These are phyloP conservation scores for Dendropsophus ebraccatus DNA, from an alignment of 2,113 vertebrate species.

Conservation along the genomic window DNA sequence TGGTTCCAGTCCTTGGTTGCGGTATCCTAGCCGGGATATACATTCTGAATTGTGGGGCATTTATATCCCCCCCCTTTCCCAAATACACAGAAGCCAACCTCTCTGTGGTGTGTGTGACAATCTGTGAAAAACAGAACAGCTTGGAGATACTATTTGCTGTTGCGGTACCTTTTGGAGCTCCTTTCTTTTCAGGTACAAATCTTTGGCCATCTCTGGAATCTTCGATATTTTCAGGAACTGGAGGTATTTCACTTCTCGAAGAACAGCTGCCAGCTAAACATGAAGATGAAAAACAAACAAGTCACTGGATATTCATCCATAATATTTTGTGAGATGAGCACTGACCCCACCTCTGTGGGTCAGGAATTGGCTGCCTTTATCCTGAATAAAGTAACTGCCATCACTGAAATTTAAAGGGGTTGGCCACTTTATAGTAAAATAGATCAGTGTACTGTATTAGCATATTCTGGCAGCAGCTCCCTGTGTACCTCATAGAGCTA, in stretches of 20 bases:
- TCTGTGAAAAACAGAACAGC: background rate
- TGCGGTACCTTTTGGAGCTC: conserved; percentile 71
- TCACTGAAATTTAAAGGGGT: no score
- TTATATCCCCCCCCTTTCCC: background rate
- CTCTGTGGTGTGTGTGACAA: background rate
- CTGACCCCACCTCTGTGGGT: no score
- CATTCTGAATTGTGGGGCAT: background rate
- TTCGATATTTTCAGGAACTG: conserved; percentile 72
- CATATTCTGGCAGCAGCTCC: no score
- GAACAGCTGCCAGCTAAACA: conserved; percentile 72
- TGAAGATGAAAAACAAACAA: background rate
- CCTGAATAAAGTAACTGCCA: no score
- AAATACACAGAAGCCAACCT: background rate
- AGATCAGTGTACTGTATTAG: no score
- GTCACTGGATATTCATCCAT: no score
- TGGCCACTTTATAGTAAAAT: no score
- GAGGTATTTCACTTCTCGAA: conserved; percentile 75
- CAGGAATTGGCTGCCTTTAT: no score
- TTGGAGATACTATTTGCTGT: background rate
- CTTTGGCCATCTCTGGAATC: conserved; percentile 71
- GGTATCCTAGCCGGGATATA: no score
- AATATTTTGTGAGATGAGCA: no score
- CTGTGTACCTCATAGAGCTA: no score
- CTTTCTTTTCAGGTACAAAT: conserved; percentile 73
- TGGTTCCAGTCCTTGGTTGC: no score